Evolutionary conservation across 2,113 vertebrate species (phyloP), one percentile per base, ranked within the genome.

Genomic region (Ptilonorhynchus violaceus): DNA sequence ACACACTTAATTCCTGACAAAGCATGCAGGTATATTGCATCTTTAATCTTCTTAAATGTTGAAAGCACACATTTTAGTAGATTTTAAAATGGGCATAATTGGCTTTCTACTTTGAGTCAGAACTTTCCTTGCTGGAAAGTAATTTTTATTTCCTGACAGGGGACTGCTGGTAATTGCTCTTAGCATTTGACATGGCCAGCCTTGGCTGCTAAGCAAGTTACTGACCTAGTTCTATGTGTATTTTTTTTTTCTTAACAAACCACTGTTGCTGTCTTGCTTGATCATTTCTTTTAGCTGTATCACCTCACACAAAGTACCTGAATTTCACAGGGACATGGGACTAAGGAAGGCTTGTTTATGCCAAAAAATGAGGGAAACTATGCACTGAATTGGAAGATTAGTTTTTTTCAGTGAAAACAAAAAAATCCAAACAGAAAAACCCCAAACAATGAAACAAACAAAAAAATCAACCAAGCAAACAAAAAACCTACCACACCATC

Each of bases 181-280:
- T 78, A 42, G 35, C 25, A 31, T 55, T 92, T 81, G 23, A 52
- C 23, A 10, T 55, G 44, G 31, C 31, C 13, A 44, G 22, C 1
- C 2, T 3, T 77, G 73, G 33, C 82, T 77, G 46, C 55, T 60
- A 28, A 80, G 42, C 22, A 35, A 39, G 39, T 49, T 66, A 39
- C 37, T 91, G 44, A 75, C 28, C 24, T 69, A 55, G 27, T 44
- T 72, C 44, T 79, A 53, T 59, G 42, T 62, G 16, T 30, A 58
- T 47, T 33, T 64, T n/a, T 83, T 46, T 39, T 31, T 74, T 62
- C 24, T 37, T 52, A 14, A 21, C 16, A 44, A 35, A 73, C 42
- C 2, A 3, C 27, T 60, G 19, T 39, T 69, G 33, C 18, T 76
- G 0, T 66, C 1, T 0, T 13, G 3, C 27, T 69, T 53, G 28